A percentile compares a stretch with the other conserved stretches of the same genome.
Evolutionary conservation across 2,113 vertebrate species (phyloP).

Genomic region (Rattus rattus): DNA sequence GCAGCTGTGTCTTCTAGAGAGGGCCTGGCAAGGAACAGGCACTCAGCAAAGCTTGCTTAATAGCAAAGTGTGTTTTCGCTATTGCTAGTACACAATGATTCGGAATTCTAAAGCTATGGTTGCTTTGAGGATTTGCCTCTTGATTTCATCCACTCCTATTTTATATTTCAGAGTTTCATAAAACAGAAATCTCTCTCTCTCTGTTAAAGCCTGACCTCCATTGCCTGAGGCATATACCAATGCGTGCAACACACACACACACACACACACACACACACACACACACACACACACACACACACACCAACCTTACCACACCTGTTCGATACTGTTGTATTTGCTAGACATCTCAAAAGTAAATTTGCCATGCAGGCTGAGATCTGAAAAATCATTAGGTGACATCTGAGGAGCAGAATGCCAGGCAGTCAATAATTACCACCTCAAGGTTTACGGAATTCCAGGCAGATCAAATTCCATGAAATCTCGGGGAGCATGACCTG

Average conservation of each 20-base stretch:
- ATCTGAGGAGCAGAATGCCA: slow-evolving; percentile 69
- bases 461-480: slow-evolving; percentile 66
- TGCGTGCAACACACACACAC: not conserved
- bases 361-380: slow-evolving; percentile 54
- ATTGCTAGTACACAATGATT: not conserved
- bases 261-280: not conserved
- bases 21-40: not conserved
- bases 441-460: slow-evolving; percentile 56
- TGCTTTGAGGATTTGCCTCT: not conserved
- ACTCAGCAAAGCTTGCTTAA: slow-evolving; percentile 3
- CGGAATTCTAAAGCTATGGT: slow-evolving; percentile 33
- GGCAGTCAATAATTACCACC: slow-evolving; percentile 63
- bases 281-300: not conserved
- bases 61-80: not conserved
- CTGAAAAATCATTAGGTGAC: slow-evolving; percentile 65
- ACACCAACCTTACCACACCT: not conserved
- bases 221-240: not conserved
- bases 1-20: not conserved
- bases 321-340: slow-evolving; percentile 64
- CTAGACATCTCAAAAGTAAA: slow-evolving; percentile 59
- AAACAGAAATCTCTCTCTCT: slow-evolving; percentile 6
- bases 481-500: slow-evolving; percentile 46
- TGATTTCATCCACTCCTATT: not conserved
- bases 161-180: slow-evolving; percentile 11
- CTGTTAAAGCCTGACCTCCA: not conserved